Conservation (phyloP, 2,113 vertebrate species). For the Chroicocephalus ridibundus region DNA sequence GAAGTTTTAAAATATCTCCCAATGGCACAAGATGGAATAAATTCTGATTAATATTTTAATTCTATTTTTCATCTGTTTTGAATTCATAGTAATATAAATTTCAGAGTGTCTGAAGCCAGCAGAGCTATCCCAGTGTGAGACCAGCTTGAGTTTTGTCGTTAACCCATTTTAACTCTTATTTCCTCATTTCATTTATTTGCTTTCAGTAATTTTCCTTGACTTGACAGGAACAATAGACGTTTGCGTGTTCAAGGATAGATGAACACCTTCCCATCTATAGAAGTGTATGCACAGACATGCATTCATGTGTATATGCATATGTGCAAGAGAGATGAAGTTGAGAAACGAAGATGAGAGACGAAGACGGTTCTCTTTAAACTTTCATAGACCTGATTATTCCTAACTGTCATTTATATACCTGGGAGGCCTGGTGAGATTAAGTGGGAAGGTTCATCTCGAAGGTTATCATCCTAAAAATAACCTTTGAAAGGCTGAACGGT, state of each 20-base stretch:
- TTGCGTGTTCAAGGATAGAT: not conserved
- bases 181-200: not conserved
- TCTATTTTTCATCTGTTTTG: not conserved
- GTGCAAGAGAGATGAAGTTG: not conserved
- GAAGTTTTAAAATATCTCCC: not conserved
- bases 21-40: not conserved
- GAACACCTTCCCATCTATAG: not conserved
- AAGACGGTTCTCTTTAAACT: not conserved
- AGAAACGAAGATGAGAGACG: not conserved
- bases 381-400: not conserved
- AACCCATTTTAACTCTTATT: not conserved
- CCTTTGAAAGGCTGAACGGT: not conserved
- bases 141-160: not conserved
- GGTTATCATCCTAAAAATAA: constrained; percentile 15
- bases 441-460: constrained; percentile 5
- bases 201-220: not conserved
- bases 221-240: not conserved
- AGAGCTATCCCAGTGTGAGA: not conserved
- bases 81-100: not conserved
- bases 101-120: not conserved
- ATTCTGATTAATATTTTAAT: constrained; percentile 5
- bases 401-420: not conserved
- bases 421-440: not conserved
- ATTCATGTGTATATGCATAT: not conserved
- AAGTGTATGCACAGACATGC: not conserved